A percentile compares a stretch with the other conserved stretches of the same genome.
Conservation (phyloP, 1,140 invertebrate species). For the Apis dorsata region DNA sequence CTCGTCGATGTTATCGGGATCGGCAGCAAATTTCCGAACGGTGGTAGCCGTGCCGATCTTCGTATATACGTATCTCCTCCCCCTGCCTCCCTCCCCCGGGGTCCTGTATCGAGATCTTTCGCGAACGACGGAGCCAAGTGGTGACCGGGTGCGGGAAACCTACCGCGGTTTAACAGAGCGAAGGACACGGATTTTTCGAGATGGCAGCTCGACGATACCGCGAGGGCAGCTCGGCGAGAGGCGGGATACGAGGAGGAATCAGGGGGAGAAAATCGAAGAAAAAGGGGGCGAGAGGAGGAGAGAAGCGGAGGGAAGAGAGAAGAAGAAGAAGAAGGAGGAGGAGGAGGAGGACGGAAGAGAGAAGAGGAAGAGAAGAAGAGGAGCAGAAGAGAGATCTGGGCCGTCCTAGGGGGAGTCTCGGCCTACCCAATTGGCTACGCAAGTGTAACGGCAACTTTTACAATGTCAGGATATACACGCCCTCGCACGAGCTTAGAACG, state of each 20-base stretch:
- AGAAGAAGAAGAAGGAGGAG: not conserved
- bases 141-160: slow-evolving; percentile 37
- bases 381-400: slow-evolving; percentile 70
- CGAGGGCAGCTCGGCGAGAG: not conserved
- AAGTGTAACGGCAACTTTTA: slow-evolving; percentile 75
- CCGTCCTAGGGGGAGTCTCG: slow-evolving; percentile 68
- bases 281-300: not conserved
- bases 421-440: slow-evolving; percentile 75
- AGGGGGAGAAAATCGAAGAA: slow-evolving; percentile 19
- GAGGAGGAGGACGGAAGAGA: slow-evolving; percentile 31
- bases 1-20: slow-evolving; percentile 58
- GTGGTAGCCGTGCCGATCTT: slow-evolving; percentile 46
- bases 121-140: slow-evolving; percentile 15
- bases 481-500: slow-evolving; percentile 67
- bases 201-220: slow-evolving; percentile 58
- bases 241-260: slow-evolving; percentile 7
- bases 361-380: slow-evolving; percentile 42
- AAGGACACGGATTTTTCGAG: slow-evolving; percentile 61
- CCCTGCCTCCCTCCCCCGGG: too few relatives aligned
- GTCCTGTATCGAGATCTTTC: slow-evolving; percentile 43
- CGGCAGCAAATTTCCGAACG: slow-evolving; percentile 54
- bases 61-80: slow-evolving; percentile 42
- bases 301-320: not conserved
- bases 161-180: slow-evolving; percentile 46
- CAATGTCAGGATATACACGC: slow-evolving; percentile 76